Conservation (phyloP, 2,888 invertebrate genomes). For the Pollenia amentaria region DNA sequence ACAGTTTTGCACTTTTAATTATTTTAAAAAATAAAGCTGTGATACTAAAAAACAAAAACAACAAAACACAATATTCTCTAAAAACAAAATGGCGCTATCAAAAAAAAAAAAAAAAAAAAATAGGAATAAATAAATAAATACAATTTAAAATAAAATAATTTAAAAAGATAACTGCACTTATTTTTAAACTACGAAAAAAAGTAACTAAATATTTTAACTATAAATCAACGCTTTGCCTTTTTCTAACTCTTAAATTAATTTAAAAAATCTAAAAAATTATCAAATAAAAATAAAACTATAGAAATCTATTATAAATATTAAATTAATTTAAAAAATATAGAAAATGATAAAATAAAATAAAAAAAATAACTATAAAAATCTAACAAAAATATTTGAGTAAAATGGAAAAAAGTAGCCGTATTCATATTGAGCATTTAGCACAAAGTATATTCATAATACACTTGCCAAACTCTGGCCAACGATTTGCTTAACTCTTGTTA, state of each 20-base stretch:
- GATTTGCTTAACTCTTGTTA: too few species aligned
- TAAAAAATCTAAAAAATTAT: not conserved
- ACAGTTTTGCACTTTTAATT: not conserved
- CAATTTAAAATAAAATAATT: slow-evolving; percentile 24
- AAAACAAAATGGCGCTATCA: slow-evolving; percentile 39
- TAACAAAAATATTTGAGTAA: too few species aligned
- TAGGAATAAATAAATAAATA: not conserved
- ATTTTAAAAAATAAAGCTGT: slow-evolving; percentile 63
- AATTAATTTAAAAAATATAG: too few species aligned
- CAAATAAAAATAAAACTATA: too few species aligned
- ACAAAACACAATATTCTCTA: slow-evolving; percentile 24
- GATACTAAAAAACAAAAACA: slow-evolving; percentile 62
- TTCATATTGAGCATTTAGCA: too few species aligned
- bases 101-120: not conserved
- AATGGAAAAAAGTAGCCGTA: too few species aligned
- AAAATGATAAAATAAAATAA: too few species aligned
- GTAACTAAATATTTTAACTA: not conserved
- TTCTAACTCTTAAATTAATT: slow-evolving; percentile 10
- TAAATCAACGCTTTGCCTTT: slow-evolving; percentile 15
- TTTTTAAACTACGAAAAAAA: slow-evolving; percentile 10
- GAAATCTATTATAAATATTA: not conserved
- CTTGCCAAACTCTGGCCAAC: too few species aligned
- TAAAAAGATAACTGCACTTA: slow-evolving; percentile 24
- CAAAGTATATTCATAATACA: too few species aligned
- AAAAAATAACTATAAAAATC: too few species aligned